Conservation (phyloP, 2,113 vertebrate species). For the Pogona vitticeps region DNA sequence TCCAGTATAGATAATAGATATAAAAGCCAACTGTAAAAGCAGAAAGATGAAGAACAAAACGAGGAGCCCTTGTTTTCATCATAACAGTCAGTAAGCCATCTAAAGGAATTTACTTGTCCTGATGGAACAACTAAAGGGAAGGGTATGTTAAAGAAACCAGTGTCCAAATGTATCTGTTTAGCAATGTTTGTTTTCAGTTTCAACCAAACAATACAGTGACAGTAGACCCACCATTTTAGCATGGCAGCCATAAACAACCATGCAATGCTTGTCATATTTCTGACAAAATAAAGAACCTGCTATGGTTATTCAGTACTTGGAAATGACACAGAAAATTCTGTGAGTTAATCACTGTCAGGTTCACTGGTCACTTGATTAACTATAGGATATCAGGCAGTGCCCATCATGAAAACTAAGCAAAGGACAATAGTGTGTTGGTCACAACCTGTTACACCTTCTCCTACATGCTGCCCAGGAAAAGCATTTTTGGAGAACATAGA, state of each 20-base stretch:
- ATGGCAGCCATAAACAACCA: neutral
- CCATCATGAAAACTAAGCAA: conserved; percentile 39
- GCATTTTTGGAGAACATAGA: neutral
- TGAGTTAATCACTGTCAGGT: conserved; percentile 34
- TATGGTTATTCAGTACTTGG: conserved; percentile 7
- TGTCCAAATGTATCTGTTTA: neutral
- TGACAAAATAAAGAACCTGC: neutral
- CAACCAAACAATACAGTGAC: neutral
- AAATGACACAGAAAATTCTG: conserved; percentile 17
- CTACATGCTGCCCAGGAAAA: neutral
- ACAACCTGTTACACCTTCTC: neutral
- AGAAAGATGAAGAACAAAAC: too few relatives aligned
- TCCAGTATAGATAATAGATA: neutral
- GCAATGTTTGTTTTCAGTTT: neutral
- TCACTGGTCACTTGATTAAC: conserved; percentile 43
- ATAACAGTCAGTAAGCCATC: neutral
- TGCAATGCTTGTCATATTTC: neutral
- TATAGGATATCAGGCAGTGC: neutral
- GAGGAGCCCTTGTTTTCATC: accelerated
- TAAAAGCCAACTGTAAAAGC: neutral
- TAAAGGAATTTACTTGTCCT: neutral
- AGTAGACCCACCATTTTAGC: neutral
- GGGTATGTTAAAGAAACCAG: neutral
- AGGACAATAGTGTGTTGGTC: neutral
- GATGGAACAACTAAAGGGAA: neutral